Evolutionary conservation across 2,888 invertebrate genomes (phyloP), one percentile per base, ranked within the genome.

Genomic region (Ichneumon xanthorius): DNA sequence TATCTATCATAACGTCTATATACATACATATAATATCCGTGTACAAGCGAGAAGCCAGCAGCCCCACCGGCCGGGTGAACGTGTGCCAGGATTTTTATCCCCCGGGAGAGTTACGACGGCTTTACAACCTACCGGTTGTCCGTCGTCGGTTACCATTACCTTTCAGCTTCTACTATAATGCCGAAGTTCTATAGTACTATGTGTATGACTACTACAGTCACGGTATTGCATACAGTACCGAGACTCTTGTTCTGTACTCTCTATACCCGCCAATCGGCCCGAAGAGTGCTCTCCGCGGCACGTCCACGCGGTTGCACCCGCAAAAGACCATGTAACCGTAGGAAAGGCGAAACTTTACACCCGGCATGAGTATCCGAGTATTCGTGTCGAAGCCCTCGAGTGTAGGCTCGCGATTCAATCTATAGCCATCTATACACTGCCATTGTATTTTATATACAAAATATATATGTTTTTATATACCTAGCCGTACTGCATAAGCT

Each of bases 51-150:
- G 16, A 26, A 81, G 80, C 84, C 65, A 14, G n/a, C 81, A 70
- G 67, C 70, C 70, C 58, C 53, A 67, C 80, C 70, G 61, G 68
- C 82, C 77, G 83, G 84, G 88, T 81, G 88, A 90, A 89, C 91
- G 91, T 91, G 92, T 89, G 90, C 90, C 89, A 89, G 87, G 89
- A 91, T 92, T 92, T 84, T 84, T 82, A 84, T 80, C 83, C 83
- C 37, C 22, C 30, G n/a, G 73, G 83, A 83, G 77, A 77, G 80
- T 80, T 79, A 79, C 80, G 83, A 80, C 58, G 71, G 71, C 30
- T 79, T 83, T 83, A 79, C 80, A 73, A 73, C 80, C 68, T 71
- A 63, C 65, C 75, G 63, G 53, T 77, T 65, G 76, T 76, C 72
- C 72, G 71, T 81, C 22, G n/a, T n/a, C 48, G 53, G 65, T 55